Evolutionary conservation across 2,113 vertebrate species (phyloP).

Genomic region (Pavo muticus): DNA sequence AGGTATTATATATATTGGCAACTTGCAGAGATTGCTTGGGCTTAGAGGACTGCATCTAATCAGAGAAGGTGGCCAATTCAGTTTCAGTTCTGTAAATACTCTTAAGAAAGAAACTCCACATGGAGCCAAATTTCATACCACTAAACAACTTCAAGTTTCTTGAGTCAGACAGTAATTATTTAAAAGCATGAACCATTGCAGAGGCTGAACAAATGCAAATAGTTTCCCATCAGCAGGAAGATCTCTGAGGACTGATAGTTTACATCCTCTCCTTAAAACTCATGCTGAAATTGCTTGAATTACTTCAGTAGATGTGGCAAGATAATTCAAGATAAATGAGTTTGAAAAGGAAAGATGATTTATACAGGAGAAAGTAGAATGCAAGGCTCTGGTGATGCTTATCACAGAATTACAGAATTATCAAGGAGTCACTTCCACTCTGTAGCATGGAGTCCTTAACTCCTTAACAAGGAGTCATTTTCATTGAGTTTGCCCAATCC

Average conservation of each 20-base stretch:
- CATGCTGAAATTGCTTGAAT: background rate
- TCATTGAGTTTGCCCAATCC: background rate
- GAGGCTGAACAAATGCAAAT: background rate
- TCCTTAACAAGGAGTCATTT: background rate
- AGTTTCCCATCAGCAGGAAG: background rate
- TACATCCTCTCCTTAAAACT: background rate
- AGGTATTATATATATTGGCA: background rate
- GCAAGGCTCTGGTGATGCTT: background rate
- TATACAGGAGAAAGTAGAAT: background rate
- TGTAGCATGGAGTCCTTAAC: background rate
- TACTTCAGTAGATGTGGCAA: background rate
- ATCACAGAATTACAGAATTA: background rate
- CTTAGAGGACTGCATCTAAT: background rate
- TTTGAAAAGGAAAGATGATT: background rate
- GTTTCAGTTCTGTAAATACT: background rate
- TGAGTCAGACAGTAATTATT: background rate
- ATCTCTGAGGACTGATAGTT: background rate
- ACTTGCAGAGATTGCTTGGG: background rate
- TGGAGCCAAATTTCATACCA: background rate
- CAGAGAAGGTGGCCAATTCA: background rate
- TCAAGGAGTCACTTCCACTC: background rate
- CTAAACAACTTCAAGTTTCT: background rate
- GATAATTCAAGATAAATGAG: background rate
- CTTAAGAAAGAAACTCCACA: background rate
- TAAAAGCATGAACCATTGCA: background rate